phyloP scores from a whole-genome alignment of 2,113 vertebrate species.

The Dicerorhinus sumatrensis region DNA sequence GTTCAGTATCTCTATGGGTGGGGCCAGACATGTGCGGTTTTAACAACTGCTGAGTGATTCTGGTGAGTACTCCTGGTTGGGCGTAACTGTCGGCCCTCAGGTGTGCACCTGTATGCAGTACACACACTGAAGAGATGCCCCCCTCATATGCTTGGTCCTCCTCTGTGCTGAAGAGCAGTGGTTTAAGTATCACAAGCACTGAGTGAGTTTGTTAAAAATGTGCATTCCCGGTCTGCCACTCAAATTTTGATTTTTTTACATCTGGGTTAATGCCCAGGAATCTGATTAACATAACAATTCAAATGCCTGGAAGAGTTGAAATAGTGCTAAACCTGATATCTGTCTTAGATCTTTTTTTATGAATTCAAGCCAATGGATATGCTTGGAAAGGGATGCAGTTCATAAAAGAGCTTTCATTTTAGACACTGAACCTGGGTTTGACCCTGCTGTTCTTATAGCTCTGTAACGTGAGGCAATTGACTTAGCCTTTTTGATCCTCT shows the following conservation, averaged over 20 bases:
- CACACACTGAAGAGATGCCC: neutral
- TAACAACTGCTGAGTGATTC: neutral
- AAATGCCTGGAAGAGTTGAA: neutral
- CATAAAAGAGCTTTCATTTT: neutral
- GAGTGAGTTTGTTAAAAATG: neutral
- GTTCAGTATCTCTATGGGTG: neutral
- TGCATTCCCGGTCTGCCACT: neutral
- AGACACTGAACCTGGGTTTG: neutral
- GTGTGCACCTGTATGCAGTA: neutral
- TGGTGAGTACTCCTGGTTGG: neutral
- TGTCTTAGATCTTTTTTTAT: neutral
- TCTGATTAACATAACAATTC: neutral
- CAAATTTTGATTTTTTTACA: neutral
- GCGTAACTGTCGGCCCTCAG: neutral
- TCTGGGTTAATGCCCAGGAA: neutral
- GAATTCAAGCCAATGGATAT: neutral
- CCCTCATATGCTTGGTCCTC: accelerated
- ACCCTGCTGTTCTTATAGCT: neutral
- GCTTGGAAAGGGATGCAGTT: neutral
- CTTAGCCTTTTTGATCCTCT: neutral
- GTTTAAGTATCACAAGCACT: neutral
- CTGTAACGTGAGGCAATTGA: neutral
- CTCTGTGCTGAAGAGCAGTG: neutral
- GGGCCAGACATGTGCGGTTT: neutral
- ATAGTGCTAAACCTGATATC: neutral